Evolutionary conservation across 2,113 vertebrate genomes (phyloP), one percentile per base, ranked within the genome.

Genomic region (Pygoscelis adeliae): DNA sequence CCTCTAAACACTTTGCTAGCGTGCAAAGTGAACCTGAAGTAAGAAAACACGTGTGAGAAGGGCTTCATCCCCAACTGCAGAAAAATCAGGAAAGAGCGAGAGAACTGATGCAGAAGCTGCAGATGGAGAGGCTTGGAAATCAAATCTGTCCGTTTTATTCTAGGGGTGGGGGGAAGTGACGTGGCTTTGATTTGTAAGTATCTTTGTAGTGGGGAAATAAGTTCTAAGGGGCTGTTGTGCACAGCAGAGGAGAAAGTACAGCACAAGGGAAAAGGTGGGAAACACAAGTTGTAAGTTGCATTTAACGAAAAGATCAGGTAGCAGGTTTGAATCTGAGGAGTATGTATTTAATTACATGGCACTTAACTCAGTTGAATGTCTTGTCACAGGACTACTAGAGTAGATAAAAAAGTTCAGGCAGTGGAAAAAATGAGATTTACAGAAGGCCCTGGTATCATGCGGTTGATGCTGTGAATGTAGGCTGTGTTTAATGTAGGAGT

Each of bases 1-100:
- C 25, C 29, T 23, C 36, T 38, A 3, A 62, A 18, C 6, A 1
- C 27, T 66, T 40, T 2, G 23, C 59, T n/a, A 0, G 21, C 0
- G 5, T 26, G 58, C 26, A 21, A 3, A 29, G 36, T 7, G 26
- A 50, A 9, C 55, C 62, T 46, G 23, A 16, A 11, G 5, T 46
- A n/a, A 52, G 55, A 50, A 50, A 36, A 8, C 0, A 1, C 9
- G 7, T 15, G 23, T 34, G 56, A 65, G 44, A 25, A 27, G 13
- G 44, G 44, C 29, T 52, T 30, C 18, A 8, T 25, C 5, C 38
- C 18, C 11, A 10, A 1, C 29, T 16, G 36, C 5, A 19, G 55
- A 9, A 34, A 17, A 3, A 5, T 9, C 25, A 10, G 62, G 47
- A 5, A 15, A 9, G 63, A 25, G 10, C 2, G 36, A 56, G 40